Conservation (phyloP, 2,113 vertebrate genomes). For the Meriones unguiculatus region DNA sequence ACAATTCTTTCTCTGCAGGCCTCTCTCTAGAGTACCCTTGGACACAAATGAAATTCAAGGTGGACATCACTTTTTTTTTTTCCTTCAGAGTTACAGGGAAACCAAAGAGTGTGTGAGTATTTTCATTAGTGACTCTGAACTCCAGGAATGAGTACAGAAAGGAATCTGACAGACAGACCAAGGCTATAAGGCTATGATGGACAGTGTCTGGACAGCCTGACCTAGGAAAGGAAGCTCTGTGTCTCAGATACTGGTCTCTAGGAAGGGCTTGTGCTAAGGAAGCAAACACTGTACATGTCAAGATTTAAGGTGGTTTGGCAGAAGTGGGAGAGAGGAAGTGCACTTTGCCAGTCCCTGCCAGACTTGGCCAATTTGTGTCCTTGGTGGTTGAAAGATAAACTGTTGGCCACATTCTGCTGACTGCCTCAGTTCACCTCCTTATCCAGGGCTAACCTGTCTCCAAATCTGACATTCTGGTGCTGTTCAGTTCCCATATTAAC, state of each 20-base stretch:
- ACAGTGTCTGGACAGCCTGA: constrained; percentile 64
- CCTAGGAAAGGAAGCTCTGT: constrained; percentile 56
- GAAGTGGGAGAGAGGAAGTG: background rate
- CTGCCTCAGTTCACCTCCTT: constrained; percentile 61
- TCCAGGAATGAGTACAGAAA: constrained; percentile 38
- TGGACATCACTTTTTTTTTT: constrained; percentile 47
- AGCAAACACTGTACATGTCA: constrained; percentile 47
- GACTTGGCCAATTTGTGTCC: constrained; percentile 50
- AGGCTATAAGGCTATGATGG: background rate
- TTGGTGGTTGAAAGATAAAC: constrained; percentile 75
- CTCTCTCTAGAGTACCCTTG: background rate
- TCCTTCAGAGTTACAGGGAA: constrained; percentile 67
- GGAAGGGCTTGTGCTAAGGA: constrained; percentile 29
- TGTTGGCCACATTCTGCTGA: constrained; percentile 56
- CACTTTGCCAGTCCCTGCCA: constrained; percentile 29
- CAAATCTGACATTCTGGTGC: background rate
- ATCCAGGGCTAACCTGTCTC: background rate
- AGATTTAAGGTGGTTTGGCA: constrained; percentile 78
- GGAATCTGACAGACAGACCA: constrained; percentile 47
- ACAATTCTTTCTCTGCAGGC: background rate
- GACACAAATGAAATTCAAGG: background rate
- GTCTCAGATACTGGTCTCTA: constrained; percentile 1
- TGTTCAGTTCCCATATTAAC: background rate
- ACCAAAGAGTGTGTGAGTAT: constrained; percentile 44
- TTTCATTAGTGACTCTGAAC: constrained; percentile 70